Evolutionary conservation across 2,888 invertebrate species (phyloP).

Genomic region (Melangyna quadrimaculata): DNA sequence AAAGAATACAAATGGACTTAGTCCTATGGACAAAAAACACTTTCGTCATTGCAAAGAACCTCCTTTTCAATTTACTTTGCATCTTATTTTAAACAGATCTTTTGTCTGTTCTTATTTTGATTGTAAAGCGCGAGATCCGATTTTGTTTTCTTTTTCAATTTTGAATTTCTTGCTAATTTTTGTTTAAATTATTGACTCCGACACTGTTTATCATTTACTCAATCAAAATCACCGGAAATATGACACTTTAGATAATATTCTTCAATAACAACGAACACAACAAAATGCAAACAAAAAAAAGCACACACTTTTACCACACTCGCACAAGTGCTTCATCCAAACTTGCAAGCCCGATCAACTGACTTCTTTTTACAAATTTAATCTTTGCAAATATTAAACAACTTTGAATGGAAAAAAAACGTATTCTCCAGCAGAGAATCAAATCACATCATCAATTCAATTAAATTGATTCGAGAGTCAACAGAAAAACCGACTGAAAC

Average conservation of each 20-base stretch:
- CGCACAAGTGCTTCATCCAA: not conserved
- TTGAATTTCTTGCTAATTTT: not conserved
- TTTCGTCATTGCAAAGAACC: not conserved
- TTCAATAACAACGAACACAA: not conserved
- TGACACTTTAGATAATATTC: constrained; percentile 14
- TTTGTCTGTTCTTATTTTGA: not conserved
- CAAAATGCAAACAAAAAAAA: not conserved
- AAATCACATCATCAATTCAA: constrained; percentile 20
- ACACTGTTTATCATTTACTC: not conserved
- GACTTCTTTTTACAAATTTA: not conserved
- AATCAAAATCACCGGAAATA: constrained; percentile 21
- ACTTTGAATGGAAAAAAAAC: not conserved
- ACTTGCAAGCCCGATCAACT: not conserved
- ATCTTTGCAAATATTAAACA: constrained; percentile 1
- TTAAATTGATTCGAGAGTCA: constrained; percentile 16
- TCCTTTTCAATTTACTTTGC: not conserved
- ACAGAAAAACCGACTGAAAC: constrained; percentile 45
- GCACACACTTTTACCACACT: not conserved
- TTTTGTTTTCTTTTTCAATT: not conserved
- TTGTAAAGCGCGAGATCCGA: not conserved
- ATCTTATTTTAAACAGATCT: not conserved
- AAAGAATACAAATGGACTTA: constrained; percentile 13
- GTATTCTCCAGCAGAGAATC: not conserved
- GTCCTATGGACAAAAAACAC: not conserved
- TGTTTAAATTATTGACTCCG: not conserved